Evolutionary conservation across 2,888 invertebrate species (phyloP).

Genomic region (Tetragonisca angustula): DNA sequence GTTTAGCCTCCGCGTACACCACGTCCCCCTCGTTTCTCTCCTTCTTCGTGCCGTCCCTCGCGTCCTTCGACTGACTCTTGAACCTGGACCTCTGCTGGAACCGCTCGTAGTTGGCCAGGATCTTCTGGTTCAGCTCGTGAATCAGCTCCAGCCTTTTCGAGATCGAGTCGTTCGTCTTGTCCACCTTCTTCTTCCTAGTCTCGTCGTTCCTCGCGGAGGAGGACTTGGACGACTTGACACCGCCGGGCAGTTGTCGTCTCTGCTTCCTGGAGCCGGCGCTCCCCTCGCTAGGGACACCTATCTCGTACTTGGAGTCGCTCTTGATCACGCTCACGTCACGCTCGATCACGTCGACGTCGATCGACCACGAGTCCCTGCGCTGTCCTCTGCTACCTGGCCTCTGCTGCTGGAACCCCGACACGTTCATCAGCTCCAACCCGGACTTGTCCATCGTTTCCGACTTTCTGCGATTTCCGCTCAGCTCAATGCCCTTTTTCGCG

Average conservation of each 20-base stretch:
- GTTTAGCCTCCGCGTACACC: conserved; percentile 69
- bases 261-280: conserved; percentile 58
- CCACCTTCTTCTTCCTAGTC: conserved; percentile 69
- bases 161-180: conserved; percentile 80
- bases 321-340: conserved; percentile 70
- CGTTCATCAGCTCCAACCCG: conserved; percentile 74
- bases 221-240: conserved; percentile 29
- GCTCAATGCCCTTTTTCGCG: conserved; percentile 73
- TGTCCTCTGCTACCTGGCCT: conserved; percentile 59
- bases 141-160: conserved; percentile 80
- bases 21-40: conserved; percentile 54
- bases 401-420: conserved; percentile 71
- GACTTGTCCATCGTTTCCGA: conserved; percentile 27
- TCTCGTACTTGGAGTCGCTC: conserved; percentile 77
- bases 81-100: conserved; percentile 78
- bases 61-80: conserved; percentile 58
- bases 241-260: conserved; percentile 42
- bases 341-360: conserved; percentile 57
- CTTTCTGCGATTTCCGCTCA: conserved; percentile 67
- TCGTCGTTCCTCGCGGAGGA: conserved; percentile 24
- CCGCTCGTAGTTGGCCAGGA: conserved; percentile 79
- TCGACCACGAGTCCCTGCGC: conserved; percentile 45
- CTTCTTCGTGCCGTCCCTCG: conserved; percentile 46
- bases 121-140: conserved; percentile 81
- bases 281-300: conserved; percentile 67